Conservation (phyloP, 2,888 invertebrate genomes). For the Cosmorhoe ocellata region DNA sequence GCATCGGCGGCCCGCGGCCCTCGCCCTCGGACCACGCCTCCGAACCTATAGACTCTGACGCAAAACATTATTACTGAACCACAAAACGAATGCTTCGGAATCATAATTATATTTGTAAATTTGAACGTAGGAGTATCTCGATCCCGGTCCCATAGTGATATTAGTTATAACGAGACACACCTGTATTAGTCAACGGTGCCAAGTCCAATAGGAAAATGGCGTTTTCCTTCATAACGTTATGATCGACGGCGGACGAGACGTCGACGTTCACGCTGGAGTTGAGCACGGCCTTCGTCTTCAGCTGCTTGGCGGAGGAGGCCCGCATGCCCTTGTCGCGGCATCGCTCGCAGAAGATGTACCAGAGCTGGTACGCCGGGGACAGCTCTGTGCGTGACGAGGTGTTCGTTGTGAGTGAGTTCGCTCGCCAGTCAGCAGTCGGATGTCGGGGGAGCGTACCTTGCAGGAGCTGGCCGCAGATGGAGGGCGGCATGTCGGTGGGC, state of each 20-base stretch:
- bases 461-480: constrained; percentile 62
- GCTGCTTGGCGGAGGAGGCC: constrained; percentile 61
- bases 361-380: constrained; percentile 85
- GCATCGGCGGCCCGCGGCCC: constrained; percentile 58
- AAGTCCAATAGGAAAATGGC: constrained; percentile 96
- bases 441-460: constrained; percentile 61
- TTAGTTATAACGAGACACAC: too few relatives aligned
- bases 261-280: constrained; percentile 47
- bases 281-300: constrained; percentile 46
- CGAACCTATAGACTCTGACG: constrained; percentile 50
- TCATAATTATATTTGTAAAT: too few relatives aligned
- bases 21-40: constrained; percentile 51
- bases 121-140: too few relatives aligned
- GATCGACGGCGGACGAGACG: constrained; percentile 53
- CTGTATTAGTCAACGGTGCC: constrained; percentile 86
- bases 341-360: constrained; percentile 96
- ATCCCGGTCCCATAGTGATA: too few relatives aligned
- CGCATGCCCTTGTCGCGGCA: constrained; percentile 90
- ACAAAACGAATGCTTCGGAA: too few relatives aligned
- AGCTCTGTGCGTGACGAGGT: too few relatives aligned
- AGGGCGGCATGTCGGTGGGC: constrained; percentile 41
- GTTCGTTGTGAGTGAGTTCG: too few relatives aligned
- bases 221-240: constrained; percentile 94
- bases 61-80: too few relatives aligned
- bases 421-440: too few relatives aligned